Evolutionary conservation across 2,888 invertebrate species (phyloP), one percentile per base, ranked within the genome.

Genomic region (Xestia rhomboidea): DNA sequence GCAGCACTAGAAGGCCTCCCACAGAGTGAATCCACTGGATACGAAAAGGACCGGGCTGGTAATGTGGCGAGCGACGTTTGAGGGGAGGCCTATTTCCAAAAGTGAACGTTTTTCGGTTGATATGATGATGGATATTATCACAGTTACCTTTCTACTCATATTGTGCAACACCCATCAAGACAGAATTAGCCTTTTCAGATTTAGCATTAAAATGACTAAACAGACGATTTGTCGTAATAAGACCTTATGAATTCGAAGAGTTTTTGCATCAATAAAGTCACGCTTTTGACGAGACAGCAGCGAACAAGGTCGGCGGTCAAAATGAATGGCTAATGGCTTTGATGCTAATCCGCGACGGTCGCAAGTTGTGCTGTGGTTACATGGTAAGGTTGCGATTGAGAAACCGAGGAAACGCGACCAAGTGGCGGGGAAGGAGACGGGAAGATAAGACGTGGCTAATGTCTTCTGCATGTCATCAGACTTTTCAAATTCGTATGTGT

Each of bases 221-320:
- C 54, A 24, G 44, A n/a, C 34, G 51, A 51, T 60, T 81, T 82
- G 67, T 70, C n/a, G 77, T 82, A 80, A 81, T 67, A 68, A 82
- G 71, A 77, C 82, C 77, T 81, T 81, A 71, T 77, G 77, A 68
- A 77, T 77, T 82, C 30, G 34, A 51, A 62, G 60, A 71, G 27
- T 81, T 81, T 82, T 82, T 81, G 54, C 71, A n/a, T 82, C 82
- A 63, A 51, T 82, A 77, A 41, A 71, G 71, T 81, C 82, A 81
- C 81, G 81, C 44, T 81, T 82, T 77, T 81, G 62, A 63, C 77
- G 38, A 71, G 69, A 81, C 67, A 77, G 70, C 18, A 41, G 78
- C 38, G 3, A 68, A 44, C 81, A 81, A 81, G 81, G 81, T 71
- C 82, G 71, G 34, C 38, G 68, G 70, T 71, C 44, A 67, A 70